Percentiles rank a stretch among this genome's conserved stretches.
Evolutionary conservation across 2,113 vertebrate species (phyloP).

Genomic region (Scomber japonicus): DNA sequence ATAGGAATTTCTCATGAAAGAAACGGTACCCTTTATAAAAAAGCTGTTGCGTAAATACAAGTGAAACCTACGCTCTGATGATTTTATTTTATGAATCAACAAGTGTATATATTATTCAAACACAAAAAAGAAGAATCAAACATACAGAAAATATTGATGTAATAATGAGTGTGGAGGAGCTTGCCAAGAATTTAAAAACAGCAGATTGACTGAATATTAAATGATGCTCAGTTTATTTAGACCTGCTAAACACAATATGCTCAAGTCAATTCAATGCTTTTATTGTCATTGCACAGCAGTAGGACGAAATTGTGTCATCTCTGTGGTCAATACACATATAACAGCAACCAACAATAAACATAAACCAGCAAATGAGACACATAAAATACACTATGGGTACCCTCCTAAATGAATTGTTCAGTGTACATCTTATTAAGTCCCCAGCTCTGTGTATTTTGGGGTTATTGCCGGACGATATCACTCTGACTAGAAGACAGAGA

Average conservation of each 20-base stretch:
- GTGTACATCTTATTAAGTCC: too few species aligned
- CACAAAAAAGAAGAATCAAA: constrained; percentile 57
- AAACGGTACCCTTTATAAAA: constrained; percentile 72
- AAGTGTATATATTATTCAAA: constrained; percentile 68
- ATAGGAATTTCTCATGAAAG: constrained; percentile 78
- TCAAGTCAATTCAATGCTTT: not conserved
- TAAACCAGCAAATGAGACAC: too few species aligned
- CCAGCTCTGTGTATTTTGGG: too few species aligned
- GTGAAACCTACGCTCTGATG: constrained; percentile 35
- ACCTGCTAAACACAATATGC: not conserved
- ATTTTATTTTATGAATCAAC: constrained; percentile 66
- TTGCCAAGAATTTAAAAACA: constrained; percentile 6
- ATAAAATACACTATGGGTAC: too few species aligned
- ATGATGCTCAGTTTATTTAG: too few species aligned
- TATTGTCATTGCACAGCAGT: too few species aligned
- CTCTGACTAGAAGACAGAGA: too few species aligned
- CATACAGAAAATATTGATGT: constrained; percentile 23
- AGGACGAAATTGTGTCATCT: too few species aligned
- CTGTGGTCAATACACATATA: too few species aligned
- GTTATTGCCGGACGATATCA: too few species aligned
- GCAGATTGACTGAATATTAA: not conserved
- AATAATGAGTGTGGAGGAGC: not conserved
- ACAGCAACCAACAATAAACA: too few species aligned
- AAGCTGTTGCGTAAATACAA: constrained; percentile 81
- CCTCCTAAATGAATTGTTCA: too few species aligned